phyloP scores from a whole-genome alignment of 2,888 invertebrate genomes.

The Sesamia inferens region DNA sequence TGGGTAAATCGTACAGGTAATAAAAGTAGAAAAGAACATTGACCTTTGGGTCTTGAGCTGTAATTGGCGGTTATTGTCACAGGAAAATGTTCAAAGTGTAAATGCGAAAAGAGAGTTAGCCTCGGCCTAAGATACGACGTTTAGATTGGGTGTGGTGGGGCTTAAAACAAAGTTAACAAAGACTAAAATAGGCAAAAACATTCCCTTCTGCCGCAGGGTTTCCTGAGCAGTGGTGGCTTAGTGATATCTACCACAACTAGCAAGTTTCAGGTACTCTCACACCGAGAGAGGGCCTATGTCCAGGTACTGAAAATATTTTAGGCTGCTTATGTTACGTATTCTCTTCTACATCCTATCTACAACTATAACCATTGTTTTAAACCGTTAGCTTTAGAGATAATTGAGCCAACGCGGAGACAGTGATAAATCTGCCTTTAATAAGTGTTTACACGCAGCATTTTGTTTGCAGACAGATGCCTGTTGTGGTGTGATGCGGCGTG shows the following conservation, averaged over 20 bases:
- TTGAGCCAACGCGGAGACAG: slow-evolving; percentile 67
- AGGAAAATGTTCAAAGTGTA: not conserved
- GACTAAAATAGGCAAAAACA: slow-evolving; percentile 17
- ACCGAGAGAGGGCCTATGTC: no score
- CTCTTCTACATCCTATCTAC: slow-evolving; percentile 27
- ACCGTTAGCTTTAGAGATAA: slow-evolving; percentile 59
- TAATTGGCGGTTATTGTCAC: not conserved
- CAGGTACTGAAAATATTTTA: no score
- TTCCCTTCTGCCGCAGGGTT: no score
- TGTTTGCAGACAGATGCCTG: slow-evolving; percentile 39
- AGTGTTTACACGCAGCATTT: slow-evolving; percentile 69
- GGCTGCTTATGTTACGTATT: no score
- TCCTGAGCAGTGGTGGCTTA: no score
- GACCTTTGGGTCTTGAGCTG: slow-evolving; percentile 6
- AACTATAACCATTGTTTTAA: slow-evolving; percentile 39
- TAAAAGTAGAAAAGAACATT: slow-evolving; percentile 12
- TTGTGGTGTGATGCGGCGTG: slow-evolving; percentile 48
- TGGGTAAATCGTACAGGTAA: slow-evolving; percentile 30
- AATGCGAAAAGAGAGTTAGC: not conserved
- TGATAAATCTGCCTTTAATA: slow-evolving; percentile 73
- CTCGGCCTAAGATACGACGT: no score
- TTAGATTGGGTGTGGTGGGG: not conserved
- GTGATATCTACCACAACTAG: no score
- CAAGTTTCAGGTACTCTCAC: no score
- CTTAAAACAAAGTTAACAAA: not conserved